Evolutionary conservation across 2,888 invertebrate genomes (phyloP).

Genomic region (Ceratothoa steindachneri): DNA sequence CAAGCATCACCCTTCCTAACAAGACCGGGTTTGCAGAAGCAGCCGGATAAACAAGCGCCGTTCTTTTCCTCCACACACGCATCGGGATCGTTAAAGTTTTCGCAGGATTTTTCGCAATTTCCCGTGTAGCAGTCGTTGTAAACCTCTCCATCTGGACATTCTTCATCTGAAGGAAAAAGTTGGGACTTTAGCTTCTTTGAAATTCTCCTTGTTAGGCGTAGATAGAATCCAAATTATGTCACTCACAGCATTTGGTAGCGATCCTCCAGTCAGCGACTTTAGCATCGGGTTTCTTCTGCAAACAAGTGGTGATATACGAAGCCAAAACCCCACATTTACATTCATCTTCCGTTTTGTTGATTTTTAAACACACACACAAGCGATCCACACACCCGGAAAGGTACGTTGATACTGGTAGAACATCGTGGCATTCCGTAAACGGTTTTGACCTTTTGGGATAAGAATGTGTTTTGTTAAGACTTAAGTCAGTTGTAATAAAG

Average conservation of each 20-base stretch:
- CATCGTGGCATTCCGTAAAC: constrained; percentile 61
- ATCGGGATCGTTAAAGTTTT: constrained; percentile 58
- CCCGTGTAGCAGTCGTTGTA: constrained; percentile 76
- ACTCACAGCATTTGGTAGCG: constrained; percentile 49
- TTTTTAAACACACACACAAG: constrained; percentile 66
- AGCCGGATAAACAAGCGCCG: constrained; percentile 71
- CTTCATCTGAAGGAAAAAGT: constrained; percentile 60
- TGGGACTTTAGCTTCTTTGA: too few relatives aligned
- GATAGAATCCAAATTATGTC: too few relatives aligned
- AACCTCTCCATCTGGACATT: constrained; percentile 69
- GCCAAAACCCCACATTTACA: constrained; percentile 70
- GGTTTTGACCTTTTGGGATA: constrained; percentile 61
- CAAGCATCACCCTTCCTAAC: constrained; percentile 65
- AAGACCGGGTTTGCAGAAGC: constrained; percentile 74
- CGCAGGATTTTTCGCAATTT: constrained; percentile 72
- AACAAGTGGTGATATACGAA: constrained; percentile 69
- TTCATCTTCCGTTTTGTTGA: constrained; percentile 54
- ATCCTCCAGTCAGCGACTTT: constrained; percentile 60
- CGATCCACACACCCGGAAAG: constrained; percentile 70
- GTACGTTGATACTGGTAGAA: constrained; percentile 66
- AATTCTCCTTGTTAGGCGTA: too few relatives aligned
- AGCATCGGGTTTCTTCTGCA: constrained; percentile 62
- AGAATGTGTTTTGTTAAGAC: too few relatives aligned
- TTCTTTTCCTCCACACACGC: constrained; percentile 64
- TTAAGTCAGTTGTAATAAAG: not conserved